Evolutionary conservation across 2,113 vertebrate genomes (phyloP).

Genomic region (Donacobius atricapilla): DNA sequence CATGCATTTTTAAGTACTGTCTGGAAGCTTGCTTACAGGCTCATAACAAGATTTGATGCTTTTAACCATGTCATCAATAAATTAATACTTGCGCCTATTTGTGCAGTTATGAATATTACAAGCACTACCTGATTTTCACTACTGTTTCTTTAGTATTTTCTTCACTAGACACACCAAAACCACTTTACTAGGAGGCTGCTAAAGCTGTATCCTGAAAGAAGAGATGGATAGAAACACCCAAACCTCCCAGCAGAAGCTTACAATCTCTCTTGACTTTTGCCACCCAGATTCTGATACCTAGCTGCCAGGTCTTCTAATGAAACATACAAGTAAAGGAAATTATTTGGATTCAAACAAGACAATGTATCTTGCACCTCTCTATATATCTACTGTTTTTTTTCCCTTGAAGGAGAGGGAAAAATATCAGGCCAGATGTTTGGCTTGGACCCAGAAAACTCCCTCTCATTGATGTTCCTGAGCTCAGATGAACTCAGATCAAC

Average conservation of each 20-base stretch:
- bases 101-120: background rate
- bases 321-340: background rate
- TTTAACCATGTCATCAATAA: background rate
- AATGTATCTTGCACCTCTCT: background rate
- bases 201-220: background rate
- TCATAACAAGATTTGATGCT: background rate
- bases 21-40: background rate
- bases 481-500: background rate
- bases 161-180: background rate
- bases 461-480: background rate
- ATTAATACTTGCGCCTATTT: accelerated
- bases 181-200: background rate
- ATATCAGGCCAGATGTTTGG: background rate
- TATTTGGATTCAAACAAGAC: background rate
- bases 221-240: background rate
- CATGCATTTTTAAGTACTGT: background rate
- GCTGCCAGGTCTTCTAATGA: background rate
- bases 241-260: background rate
- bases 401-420: background rate
- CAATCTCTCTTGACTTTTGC: background rate
- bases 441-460: background rate
- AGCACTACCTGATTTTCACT: background rate
- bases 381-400: background rate
- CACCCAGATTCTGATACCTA: background rate
- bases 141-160: background rate